Evolutionary conservation across 2,113 vertebrate genomes (phyloP).

Genomic region (Lepidothrix coronata): DNA sequence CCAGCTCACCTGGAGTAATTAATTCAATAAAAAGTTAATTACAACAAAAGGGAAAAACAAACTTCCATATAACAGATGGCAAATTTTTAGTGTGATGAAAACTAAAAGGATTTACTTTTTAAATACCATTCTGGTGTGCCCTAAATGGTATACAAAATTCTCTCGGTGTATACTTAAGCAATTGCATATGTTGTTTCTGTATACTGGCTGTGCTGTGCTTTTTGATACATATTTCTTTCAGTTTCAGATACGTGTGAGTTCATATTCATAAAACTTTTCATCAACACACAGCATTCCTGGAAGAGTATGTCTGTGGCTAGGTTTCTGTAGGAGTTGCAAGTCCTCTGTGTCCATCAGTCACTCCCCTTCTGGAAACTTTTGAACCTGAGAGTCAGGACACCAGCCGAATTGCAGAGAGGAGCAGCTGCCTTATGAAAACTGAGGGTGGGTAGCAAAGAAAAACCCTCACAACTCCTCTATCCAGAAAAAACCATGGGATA

Average conservation of each 20-base stretch:
- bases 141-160: background rate
- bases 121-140: background rate
- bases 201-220: background rate
- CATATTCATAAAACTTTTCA: background rate
- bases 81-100: constrained; percentile 6
- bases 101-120: background rate
- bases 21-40: constrained; percentile 64
- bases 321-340: background rate
- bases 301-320: background rate
- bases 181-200: background rate
- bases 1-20: constrained; percentile 63
- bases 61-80: constrained; percentile 46
- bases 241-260: background rate
- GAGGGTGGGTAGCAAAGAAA: background rate
- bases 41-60: constrained; percentile 14
- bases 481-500: background rate
- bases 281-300: background rate
- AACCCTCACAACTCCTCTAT: background rate
- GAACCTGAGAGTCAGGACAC: background rate
- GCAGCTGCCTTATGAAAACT: background rate
- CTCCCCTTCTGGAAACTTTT: background rate
- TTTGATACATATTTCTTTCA: background rate
- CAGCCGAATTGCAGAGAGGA: background rate
- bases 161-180: background rate
- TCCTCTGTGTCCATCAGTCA: background rate